Percentiles rank a stretch among this genome's conserved stretches.
These are phyloP conservation scores for Neopelma chrysocephalum DNA, from an alignment of 2,797 vertebrate species.

Conservation along the genomic window DNA sequence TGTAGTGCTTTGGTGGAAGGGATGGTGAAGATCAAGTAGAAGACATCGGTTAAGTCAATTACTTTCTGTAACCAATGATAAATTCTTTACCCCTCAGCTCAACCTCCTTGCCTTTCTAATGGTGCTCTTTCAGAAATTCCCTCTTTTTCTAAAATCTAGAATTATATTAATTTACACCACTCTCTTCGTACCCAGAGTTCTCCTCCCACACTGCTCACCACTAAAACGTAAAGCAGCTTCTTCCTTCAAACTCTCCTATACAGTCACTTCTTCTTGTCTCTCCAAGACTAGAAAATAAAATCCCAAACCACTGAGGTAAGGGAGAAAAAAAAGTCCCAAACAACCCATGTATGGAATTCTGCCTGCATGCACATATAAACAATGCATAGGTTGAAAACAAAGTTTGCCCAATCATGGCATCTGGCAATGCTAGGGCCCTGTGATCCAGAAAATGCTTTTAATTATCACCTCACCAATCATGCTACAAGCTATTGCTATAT, in stretches of 20 bases:
- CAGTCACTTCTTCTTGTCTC: not conserved
- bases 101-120: not conserved
- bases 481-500: slow-evolving; percentile 54
- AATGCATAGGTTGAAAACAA: slow-evolving; percentile 6
- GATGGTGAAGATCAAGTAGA: not conserved
- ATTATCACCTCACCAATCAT: slow-evolving; percentile 72
- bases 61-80: not conserved
- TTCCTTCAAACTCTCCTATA: not conserved
- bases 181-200: not conserved
- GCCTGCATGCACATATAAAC: not conserved
- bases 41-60: not conserved
- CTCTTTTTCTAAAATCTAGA: not conserved
- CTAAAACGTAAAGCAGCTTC: not conserved
- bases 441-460: slow-evolving; percentile 70
- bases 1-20: not conserved
- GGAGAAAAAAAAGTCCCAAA: not conserved
- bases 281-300: not conserved
- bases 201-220: not conserved
- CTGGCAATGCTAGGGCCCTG: slow-evolving; percentile 16
- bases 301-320: not conserved
- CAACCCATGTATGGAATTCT: not conserved
- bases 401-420: slow-evolving; percentile 5
- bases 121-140: not conserved
- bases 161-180: not conserved
- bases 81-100: not conserved